Conservation (phyloP, 2,888 invertebrate genomes). For the Troides aeacus region DNA sequence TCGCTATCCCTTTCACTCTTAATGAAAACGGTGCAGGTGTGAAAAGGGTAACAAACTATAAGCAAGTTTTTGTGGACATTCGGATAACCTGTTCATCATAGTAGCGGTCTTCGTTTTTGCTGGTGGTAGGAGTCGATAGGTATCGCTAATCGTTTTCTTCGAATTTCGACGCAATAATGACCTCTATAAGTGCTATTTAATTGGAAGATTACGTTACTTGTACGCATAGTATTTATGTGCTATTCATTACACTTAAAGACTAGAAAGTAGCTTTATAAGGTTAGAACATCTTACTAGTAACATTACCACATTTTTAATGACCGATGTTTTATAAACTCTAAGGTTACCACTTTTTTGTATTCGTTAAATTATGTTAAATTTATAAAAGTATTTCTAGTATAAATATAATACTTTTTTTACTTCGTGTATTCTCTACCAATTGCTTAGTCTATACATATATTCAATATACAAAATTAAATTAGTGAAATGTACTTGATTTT, state of each 20-base stretch:
- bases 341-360: no score
- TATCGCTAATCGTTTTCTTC: slow-evolving; percentile 58
- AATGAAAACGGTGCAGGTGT: slow-evolving; percentile 21
- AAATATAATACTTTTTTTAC: no score
- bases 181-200: slow-evolving; percentile 26
- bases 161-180: slow-evolving; percentile 50
- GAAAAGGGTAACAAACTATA: slow-evolving; percentile 44
- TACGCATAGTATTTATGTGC: neutral
- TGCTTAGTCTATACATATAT: no score
- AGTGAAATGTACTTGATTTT: no score
- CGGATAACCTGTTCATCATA: slow-evolving; percentile 76
- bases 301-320: no score
- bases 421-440: no score
- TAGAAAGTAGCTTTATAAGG: neutral
- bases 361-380: no score
- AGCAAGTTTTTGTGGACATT: slow-evolving; percentile 35
- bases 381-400: no score
- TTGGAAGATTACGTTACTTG: neutral
- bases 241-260: neutral
- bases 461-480: no score
- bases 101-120: slow-evolving; percentile 52
- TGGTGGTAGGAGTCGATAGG: slow-evolving; percentile 67
- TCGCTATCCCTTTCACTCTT: slow-evolving; percentile 41
- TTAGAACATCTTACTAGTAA: neutral
- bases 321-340: no score